phyloP scores from a whole-genome alignment of 2,888 invertebrate species.

The Fragum sueziense region DNA sequence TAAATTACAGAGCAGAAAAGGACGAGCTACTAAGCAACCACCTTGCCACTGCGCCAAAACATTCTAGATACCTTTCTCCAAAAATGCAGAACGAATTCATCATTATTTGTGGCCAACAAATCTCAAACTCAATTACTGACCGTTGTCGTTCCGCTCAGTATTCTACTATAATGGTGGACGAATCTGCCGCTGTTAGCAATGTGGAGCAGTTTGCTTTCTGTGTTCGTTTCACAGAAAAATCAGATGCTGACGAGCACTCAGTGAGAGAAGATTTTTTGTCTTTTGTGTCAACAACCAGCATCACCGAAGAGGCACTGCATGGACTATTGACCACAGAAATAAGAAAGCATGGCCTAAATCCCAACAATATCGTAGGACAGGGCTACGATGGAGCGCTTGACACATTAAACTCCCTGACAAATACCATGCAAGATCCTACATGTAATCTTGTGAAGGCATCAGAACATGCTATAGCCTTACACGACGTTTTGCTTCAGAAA shows the following conservation, averaged over 20 bases:
- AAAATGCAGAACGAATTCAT: slow-evolving; percentile 24
- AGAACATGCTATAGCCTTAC: slow-evolving; percentile 16
- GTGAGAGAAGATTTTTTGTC: slow-evolving; percentile 23
- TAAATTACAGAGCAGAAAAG: neutral
- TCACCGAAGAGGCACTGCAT: too few species aligned
- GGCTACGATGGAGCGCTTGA: slow-evolving; percentile 37
- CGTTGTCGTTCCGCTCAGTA: slow-evolving; percentile 1
- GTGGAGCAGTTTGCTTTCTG: slow-evolving; percentile 27
- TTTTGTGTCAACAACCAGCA: slow-evolving; percentile 26
- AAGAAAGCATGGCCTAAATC: slow-evolving; percentile 20
- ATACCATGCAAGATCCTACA: slow-evolving; percentile 25
- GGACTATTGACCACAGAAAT: slow-evolving; percentile 9
- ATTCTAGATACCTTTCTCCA: slow-evolving; percentile 8
- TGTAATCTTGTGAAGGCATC: slow-evolving; percentile 38
- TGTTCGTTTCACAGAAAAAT: slow-evolving; percentile 14
- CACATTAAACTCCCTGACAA: slow-evolving; percentile 18
- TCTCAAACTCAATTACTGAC: slow-evolving; percentile 8
- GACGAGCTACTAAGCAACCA: slow-evolving; percentile 5
- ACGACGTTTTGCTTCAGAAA: slow-evolving; percentile 12
- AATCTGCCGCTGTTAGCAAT: slow-evolving; percentile 29
- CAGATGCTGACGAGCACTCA: neutral
- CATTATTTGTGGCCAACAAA: slow-evolving; percentile 17
- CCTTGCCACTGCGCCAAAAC: neutral
- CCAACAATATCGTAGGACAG: slow-evolving; percentile 17
- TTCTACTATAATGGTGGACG: slow-evolving; percentile 27